Base-by-base conservation (phyloP, 53 echinoderm and acorn worm species). In the Paracentrotus lividus region DNA sequence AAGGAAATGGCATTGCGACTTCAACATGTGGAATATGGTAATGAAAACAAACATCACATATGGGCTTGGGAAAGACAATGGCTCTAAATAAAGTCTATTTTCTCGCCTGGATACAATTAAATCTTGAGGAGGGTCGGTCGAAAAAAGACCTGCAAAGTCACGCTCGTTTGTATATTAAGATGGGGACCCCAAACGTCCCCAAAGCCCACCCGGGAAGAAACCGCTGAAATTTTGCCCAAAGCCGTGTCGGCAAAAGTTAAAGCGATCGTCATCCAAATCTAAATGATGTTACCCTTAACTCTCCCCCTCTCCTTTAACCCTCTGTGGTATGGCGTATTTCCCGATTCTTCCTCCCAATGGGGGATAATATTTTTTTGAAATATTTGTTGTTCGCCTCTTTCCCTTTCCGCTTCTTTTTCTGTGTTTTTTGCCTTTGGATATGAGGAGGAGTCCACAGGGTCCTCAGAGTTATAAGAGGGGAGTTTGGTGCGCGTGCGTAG, bases 71-170 rank as follows among this genome's bases (percentile, higher is more conserved):
- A 89, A 57, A 89, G 44, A 89, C 60, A 89, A 43, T 56, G 40
- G 59, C 88, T 38, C 32, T 33, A 57, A 88, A 58, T 85, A 86
- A 64, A 60, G 55, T 23, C 45, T 40, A 43, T 44, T 38, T 89
- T 90, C 90, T 69, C 90, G 72, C 43, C 90, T 90, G 90, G 90
- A 29, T 72, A 90, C 90, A 90, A 90, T 90, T 90, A 90, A 40
- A 90, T 57, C 42, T 59, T 33, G 42, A 42, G 12, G 40, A 65
- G 57, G 59, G 56, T 16, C 34, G 86, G 86, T 86, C 56, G 86
- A 21, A 56, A 54, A n/a, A 54, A 86, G 86, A 55, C 51, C 51
- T 88, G 89, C 64, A 36, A 61, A 89, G 75, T 90, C 69, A 68
- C 90, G 72, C 31, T 52, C 38, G 43, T 29, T 7, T 6, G 86